A percentile compares a stretch with the other conserved stretches of the same genome.
Conservation (phyloP, 92 coral and sea anemone genomes). For the Epizoanthus illoricatus region DNA sequence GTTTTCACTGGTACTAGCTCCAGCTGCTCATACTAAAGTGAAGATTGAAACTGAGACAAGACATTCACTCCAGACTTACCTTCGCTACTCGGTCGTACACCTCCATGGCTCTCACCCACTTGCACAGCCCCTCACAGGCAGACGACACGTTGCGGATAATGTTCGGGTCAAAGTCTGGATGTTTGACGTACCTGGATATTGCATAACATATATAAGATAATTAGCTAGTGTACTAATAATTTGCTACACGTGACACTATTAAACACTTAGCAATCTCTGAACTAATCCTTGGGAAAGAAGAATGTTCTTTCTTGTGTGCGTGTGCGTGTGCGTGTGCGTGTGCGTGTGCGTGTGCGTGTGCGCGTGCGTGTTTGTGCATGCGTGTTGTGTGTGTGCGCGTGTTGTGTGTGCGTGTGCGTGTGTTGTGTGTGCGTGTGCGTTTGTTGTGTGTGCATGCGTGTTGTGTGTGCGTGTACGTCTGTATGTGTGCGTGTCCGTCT, state of each 20-base stretch:
- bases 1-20: not conserved
- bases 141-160: slow-evolving; percentile 94
- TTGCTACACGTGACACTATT: not conserved
- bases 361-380: too few species aligned
- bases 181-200: slow-evolving; percentile 77
- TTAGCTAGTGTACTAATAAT: not conserved
- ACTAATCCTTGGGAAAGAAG: too few species aligned
- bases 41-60: not conserved
- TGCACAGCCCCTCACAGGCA: slow-evolving; percentile 98
- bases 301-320: not conserved
- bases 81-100: slow-evolving; percentile 99
- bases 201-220: too few species aligned
- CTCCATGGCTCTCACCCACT: slow-evolving; percentile 98
- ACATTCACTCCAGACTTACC: slow-evolving; percentile 43
- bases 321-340: not conserved
- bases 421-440: too few species aligned
- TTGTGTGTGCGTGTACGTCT: too few species aligned
- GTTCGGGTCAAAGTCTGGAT: slow-evolving; percentile 95
- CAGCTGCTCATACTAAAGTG: not conserved
- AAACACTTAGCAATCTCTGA: not conserved
- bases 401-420: too few species aligned
- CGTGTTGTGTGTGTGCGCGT: too few species aligned
- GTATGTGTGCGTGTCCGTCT: not conserved
- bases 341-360: too few species aligned
- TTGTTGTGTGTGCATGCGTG: too few species aligned